Conservation (phyloP, 1,140 invertebrate genomes). For the Drosophila ananassae region DNA sequence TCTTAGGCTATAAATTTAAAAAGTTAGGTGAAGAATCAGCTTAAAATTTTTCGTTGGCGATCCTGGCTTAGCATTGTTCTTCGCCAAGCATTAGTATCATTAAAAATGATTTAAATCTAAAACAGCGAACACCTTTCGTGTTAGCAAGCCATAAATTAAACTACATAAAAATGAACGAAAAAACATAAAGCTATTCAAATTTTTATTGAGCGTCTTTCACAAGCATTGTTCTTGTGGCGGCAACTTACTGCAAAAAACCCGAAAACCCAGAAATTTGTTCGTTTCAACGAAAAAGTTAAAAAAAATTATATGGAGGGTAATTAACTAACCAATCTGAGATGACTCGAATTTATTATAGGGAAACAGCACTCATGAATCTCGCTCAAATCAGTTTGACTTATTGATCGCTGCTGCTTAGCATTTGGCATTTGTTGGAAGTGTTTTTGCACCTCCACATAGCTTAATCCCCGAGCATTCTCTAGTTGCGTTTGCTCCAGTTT, state of each 20-base stretch:
- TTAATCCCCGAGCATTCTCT: constrained; percentile 40
- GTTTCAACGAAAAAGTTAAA: constrained; percentile 3
- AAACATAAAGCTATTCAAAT: constrained; percentile 36
- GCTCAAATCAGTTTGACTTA: constrained; percentile 47
- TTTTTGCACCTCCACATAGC: constrained; percentile 29
- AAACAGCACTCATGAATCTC: constrained; percentile 35
- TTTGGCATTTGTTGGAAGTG: constrained; percentile 58
- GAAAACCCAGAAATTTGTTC: constrained; percentile 7
- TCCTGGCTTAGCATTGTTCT: constrained; percentile 12
- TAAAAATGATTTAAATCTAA: constrained; percentile 47
- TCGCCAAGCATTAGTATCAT: constrained; percentile 15
- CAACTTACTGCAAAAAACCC: constrained; percentile 2
- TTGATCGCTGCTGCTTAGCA: constrained; percentile 29
- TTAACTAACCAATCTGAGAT: constrained; percentile 10
- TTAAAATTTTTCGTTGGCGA: not conserved
- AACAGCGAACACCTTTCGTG: constrained; percentile 42
- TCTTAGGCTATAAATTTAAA: not conserved
- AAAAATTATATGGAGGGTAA: constrained; percentile 27
- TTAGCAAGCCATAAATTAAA: constrained; percentile 35
- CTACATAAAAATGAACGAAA: constrained; percentile 2
- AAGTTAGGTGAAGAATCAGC: not conserved
- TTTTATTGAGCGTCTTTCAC: constrained; percentile 13
- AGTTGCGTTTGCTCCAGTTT: constrained; percentile 63
- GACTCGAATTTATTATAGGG: constrained; percentile 27
- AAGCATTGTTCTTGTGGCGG: constrained; percentile 15